A percentile compares a stretch with the other conserved stretches of the same genome.
These are phyloP conservation scores for Cherax destructor DNA, from an alignment of 1,140 invertebrate genomes.

Conservation along the genomic window DNA sequence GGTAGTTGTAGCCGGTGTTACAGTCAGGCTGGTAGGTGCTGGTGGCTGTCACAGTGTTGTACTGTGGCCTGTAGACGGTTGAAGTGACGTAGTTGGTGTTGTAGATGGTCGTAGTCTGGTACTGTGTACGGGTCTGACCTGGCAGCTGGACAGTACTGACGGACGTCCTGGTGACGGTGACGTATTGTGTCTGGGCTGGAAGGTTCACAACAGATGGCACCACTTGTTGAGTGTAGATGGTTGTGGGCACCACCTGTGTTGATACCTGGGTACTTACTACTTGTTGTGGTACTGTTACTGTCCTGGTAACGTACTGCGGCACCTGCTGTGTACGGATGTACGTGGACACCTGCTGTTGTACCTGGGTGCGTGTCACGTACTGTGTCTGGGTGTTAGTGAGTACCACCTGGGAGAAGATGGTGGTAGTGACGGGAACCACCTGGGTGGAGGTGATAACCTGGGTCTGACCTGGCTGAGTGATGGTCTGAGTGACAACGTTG, in stretches of 20 bases:
- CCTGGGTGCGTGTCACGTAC: conserved; percentile 54
- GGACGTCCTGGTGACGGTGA: conserved; percentile 33
- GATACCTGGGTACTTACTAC: conserved; percentile 50
- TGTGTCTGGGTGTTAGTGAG: conserved; percentile 61
- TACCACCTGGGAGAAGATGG: conserved; percentile 46
- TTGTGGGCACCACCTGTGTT: conserved; percentile 61
- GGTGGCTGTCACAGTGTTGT: conserved; percentile 38
- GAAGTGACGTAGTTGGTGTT: conserved; percentile 63
- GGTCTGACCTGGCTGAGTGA: conserved; percentile 49
- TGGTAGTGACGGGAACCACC: conserved; percentile 51
- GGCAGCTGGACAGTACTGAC: conserved; percentile 42
- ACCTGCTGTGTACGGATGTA: conserved; percentile 46
- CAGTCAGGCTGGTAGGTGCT: conserved; percentile 15
- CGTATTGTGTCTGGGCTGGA: conserved; percentile 25
- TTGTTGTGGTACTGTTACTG: conserved; percentile 38
- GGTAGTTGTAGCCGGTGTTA: conserved; percentile 55
- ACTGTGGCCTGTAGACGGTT: conserved; percentile 21
- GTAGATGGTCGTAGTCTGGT: conserved; percentile 32
- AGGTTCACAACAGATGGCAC: conserved; percentile 34
- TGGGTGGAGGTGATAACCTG: conserved; percentile 41
- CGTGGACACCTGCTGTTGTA: conserved; percentile 47
- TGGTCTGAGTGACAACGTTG: too few species aligned
- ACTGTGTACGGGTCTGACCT: conserved; percentile 25
- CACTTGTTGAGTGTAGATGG: conserved; percentile 34
- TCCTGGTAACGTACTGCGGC: conserved; percentile 51